Base-by-base conservation (phyloP, 2,888 invertebrate genomes). In the Hybos culiciformis region DNA sequence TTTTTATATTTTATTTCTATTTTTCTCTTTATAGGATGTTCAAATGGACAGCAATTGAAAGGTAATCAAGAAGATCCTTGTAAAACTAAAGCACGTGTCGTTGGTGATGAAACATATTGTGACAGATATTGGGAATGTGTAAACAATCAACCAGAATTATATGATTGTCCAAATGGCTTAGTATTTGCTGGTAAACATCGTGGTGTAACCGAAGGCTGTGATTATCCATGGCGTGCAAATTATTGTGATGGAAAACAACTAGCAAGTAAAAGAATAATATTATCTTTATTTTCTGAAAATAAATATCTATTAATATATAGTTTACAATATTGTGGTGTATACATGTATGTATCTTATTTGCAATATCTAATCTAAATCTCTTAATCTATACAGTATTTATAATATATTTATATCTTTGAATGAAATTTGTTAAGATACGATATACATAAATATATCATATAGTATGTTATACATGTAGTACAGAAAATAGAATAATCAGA, bases 111-210 rank as follows among this genome's bases (percentile, higher is more conserved):
- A 52, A 81, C 81, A 38, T 83, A 88, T 66, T 90, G 90, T 58
- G 83, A 83, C 62, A 70, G 75, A 50, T 62, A 60, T 49, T 90
- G 87, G 86, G 87, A 88, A 63, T 90, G 90, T 57, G 82, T 86
- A 47, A 79, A 75, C 53, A 85, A 83, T 1, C 83, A 84, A 59
- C 77, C 85, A 0, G 78, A 85, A 50, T 71, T 88, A 46, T 87
- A 87, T 63, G 87, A 88, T 68, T 91, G 90, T 58, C 90, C 90
- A 43, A 91, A 90, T 58, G 90, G 90, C 0, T 70, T 90, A 51
- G 90, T 90, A 37, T 91, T 83, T 67, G 86, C 88, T 15, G 90
- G 88, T 4, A 86, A 86, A 61, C 81, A 87, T 56, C 72, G 86
- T 37, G 88, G 87, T 5, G 86, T 88, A 8, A 86, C 87, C 2